Base-by-base conservation (phyloP, 2,888 invertebrate genomes). In the Pinctada fucata region DNA sequence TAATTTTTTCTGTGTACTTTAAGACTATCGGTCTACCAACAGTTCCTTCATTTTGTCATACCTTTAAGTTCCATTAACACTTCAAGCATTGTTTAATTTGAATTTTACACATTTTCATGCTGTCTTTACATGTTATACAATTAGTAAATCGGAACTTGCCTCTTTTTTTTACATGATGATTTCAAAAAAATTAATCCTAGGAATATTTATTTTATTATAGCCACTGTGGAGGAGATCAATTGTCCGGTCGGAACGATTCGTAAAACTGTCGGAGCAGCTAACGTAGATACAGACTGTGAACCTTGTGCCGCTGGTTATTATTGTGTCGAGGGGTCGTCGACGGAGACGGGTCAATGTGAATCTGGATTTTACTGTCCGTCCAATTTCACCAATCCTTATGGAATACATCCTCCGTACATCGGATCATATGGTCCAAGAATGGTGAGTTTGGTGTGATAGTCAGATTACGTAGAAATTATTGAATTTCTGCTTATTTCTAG, bases 201-300 rank as follows among this genome's bases (percentile, higher is more conserved):
- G 8, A 31, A 69, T 1, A 13, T 63, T 68, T 72, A 70, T n/a
- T 16, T 64, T 75, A 8, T 81, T 82, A 4, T 87, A 91, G 91
- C 88, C 4, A 90, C 90, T 65, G 86, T 88, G n/a, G 91, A 90
- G 75, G 88, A 90, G 85, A 73, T 90, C 6, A 86, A 88, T 63
- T 92, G 91, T 79, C 91, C 91, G 0, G 90, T 90, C 8, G 91
- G 91, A 47, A 91, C 91, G 0, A 87, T 90, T 45, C 84, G 88
- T 16, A 85, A 86, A 45, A 88, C 86, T 8, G 85, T 83, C 2
- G 87, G 87, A 3, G 90, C 85, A 1, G 85, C 79, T 2, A 85
- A 79, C n/a, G 84, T 88, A 3, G 76, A 80, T 13, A 84, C 85
- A 1, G 89, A 90, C 81, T 92, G 91, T 83, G 85, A 77, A 8